A percentile compares a stretch with the other conserved stretches of the same genome.
phyloP scores from a whole-genome alignment of 2,888 invertebrate species.

The Tanytarsus gracilentus region DNA sequence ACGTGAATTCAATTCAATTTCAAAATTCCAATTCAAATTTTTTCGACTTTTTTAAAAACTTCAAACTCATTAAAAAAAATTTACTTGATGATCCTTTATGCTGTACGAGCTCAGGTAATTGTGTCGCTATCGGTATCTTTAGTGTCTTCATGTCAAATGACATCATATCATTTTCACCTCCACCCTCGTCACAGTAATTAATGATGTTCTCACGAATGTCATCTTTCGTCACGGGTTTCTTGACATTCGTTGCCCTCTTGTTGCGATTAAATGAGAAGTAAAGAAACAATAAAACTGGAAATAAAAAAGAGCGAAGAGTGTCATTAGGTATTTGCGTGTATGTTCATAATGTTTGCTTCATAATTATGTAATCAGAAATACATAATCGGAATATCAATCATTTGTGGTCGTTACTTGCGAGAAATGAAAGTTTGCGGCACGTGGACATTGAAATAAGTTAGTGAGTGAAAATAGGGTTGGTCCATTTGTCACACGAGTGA shows the following conservation, averaged over 20 bases:
- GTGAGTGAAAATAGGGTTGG: too few species aligned
- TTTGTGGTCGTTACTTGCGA: too few species aligned
- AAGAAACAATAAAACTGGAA: conserved; percentile 29
- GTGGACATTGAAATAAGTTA: too few species aligned
- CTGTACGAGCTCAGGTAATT: conserved; percentile 51
- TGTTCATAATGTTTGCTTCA: not conserved
- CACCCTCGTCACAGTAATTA: conserved; percentile 75
- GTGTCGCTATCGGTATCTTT: conserved; percentile 66
- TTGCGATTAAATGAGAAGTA: conserved; percentile 29
- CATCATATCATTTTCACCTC: conserved; percentile 78
- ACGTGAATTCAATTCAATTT: not conserved
- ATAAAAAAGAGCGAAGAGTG: conserved; percentile 29
- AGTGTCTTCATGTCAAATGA: conserved; percentile 75
- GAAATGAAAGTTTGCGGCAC: too few species aligned
- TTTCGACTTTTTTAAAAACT: not conserved
- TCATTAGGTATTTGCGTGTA: too few species aligned
- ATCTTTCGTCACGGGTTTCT: conserved; percentile 29
- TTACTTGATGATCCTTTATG: conserved; percentile 47
- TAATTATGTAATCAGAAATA: not conserved
- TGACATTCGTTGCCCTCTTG: conserved; percentile 27
- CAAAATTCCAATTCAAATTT: not conserved
- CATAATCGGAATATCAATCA: too few species aligned
- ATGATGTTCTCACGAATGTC: conserved; percentile 79
- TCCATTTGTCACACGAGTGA: too few species aligned
- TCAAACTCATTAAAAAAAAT: not conserved